Evolutionary conservation across 2,113 vertebrate genomes (phyloP).

Genomic region (Serinus canaria): DNA sequence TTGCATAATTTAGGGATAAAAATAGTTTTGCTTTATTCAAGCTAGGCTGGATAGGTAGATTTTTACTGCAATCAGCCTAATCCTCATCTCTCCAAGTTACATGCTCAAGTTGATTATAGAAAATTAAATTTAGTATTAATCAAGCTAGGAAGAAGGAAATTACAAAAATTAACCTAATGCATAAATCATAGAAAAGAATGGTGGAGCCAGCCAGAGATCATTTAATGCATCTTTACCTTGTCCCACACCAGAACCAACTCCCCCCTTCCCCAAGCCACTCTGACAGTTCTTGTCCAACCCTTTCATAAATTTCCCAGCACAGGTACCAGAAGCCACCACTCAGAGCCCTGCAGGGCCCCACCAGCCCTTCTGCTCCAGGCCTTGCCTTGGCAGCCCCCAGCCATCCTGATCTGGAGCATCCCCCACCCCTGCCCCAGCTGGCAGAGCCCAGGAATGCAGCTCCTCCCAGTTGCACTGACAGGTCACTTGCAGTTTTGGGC

Average conservation of each 20-base stretch:
- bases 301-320: background rate
- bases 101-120: constrained; percentile 57
- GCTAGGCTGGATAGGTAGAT: constrained; percentile 17
- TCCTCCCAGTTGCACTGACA: rapidly evolving
- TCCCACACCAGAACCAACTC: background rate
- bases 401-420: background rate
- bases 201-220: background rate
- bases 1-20: constrained; percentile 59
- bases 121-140: constrained; percentile 66
- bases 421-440: rapidly evolving
- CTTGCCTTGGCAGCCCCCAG: background rate
- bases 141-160: constrained; percentile 47
- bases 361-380: background rate
- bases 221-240: background rate
- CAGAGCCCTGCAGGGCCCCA: background rate
- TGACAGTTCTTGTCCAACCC: background rate
- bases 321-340: background rate
- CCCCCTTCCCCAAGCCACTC: background rate
- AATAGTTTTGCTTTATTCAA: constrained; percentile 45
- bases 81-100: constrained; percentile 20
- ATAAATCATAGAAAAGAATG: constrained; percentile 38
- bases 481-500: background rate
- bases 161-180: constrained; percentile 29
- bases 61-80: constrained; percentile 56
- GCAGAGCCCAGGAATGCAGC: background rate